These are phyloP conservation scores for Magallana angulata DNA, from an alignment of 1,140 invertebrate genomes.

Conservation along the genomic window DNA sequence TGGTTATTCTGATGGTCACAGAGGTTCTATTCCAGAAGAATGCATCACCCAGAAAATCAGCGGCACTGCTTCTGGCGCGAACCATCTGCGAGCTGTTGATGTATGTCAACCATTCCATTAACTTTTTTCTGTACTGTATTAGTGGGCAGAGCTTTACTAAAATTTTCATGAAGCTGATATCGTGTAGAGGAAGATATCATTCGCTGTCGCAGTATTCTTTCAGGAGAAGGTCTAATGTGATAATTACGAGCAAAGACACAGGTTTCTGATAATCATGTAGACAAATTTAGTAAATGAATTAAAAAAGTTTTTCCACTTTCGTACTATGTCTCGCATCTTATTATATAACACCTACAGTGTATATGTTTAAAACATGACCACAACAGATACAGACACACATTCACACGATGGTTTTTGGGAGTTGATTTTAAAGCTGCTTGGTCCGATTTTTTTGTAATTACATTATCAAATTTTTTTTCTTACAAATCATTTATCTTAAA, in stretches of 20 bases:
- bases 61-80: neutral
- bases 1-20: neutral
- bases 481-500: too few species aligned
- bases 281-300: too few species aligned
- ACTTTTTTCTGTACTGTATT: neutral
- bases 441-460: too few species aligned
- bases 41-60: neutral
- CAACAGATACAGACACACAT: too few species aligned
- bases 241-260: neutral
- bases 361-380: too few species aligned
- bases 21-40: neutral
- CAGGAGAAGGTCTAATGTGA: neutral
- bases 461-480: too few species aligned
- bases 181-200: neutral
- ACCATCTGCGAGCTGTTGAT: neutral
- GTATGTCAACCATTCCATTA: slow-evolving; percentile 6
- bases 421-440: too few species aligned
- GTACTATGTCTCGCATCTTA: too few species aligned
- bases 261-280: neutral
- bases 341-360: too few species aligned
- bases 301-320: too few species aligned
- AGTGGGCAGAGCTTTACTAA: neutral
- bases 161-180: neutral
- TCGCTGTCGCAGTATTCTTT: neutral
- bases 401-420: too few species aligned